Percentiles rank a stretch among this genome's conserved stretches.
phyloP scores from a whole-genome alignment of 2,113 vertebrate species.

The Pleuronectes platessa region DNA sequence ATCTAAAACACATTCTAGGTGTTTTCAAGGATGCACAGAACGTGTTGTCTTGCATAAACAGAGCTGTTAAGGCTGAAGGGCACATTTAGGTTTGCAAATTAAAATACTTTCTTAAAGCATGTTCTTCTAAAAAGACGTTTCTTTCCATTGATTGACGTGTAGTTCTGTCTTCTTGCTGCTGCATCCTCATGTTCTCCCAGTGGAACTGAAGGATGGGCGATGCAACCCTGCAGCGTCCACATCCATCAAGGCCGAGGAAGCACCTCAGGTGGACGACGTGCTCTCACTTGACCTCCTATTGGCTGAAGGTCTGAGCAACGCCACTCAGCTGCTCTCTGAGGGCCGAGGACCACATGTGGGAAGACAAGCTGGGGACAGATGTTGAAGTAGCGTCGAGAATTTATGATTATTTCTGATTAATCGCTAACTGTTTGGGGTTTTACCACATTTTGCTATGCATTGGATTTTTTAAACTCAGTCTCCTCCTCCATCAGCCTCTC shows the following conservation, averaged over 20 bases:
- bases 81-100: no score
- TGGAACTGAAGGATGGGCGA: background rate
- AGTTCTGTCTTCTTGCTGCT: background rate
- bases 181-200: slow-evolving; percentile 17
- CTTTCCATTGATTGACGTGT: background rate
- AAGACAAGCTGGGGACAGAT: slow-evolving; percentile 3
- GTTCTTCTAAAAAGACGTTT: no score
- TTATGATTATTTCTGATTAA: no score
- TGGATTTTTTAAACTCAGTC: no score
- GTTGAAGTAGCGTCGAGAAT: background rate
- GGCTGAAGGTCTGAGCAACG: slow-evolving; percentile 35
- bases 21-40: no score
- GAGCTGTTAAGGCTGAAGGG: no score
- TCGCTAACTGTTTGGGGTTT: no score
- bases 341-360: slow-evolving; percentile 34
- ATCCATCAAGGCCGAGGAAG: slow-evolving; percentile 41
- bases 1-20: background rate
- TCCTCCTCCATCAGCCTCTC: no score
- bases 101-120: no score
- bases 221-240: background rate
- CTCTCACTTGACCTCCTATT: slow-evolving; percentile 68
- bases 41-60: no score
- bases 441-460: no score
- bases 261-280: slow-evolving; percentile 36
- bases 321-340: slow-evolving; percentile 55